Evolutionary conservation across 2,113 vertebrate genomes (phyloP), one percentile per base, ranked within the genome.

Genomic region (Leptodactylus fuscus): DNA sequence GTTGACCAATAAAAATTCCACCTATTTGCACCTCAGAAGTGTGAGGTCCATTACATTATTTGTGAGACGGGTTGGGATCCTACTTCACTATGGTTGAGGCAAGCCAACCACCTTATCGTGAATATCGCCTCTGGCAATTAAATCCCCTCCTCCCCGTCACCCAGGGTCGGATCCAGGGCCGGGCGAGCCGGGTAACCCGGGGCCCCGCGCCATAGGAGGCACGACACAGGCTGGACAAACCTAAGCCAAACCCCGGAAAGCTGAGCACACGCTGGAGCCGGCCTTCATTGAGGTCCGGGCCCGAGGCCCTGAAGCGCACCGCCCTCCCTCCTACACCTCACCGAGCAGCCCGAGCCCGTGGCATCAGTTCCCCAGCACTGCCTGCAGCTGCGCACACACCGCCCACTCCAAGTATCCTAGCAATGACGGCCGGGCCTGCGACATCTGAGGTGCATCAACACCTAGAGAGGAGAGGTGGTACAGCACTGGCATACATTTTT

Each of bases 341-440:
- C 46, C 29, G 27, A 82, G 81, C 70, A 78, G 44, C 81, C 81
- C 60, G 38, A 78, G 62, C 41, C 88, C 77, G 41, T 69, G 75
- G 83, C 81, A 53, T 34, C 88, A 4, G 60, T 77, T 74, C 86
- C 79, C 22, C 22, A 77, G 85, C 74, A 27, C 62, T 73, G 70
- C 58, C 78, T 44, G 29, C 18, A 73, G 81, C 70, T 75, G 70
- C 70, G 48, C 81, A 83, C 70, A 75, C 81, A 84, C 89, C 88
- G 86, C 87, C 81, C 87, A 71, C 86, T 87, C 88, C 87, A 69
- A 67, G 88, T 90, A 77, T 60, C 90, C 49, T 89, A 81, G 90
- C 89, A 89, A 89, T 89, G 46, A 83, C 79, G 62, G 88, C 49
- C 78, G 1, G 83, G 81, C 88, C 87, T 78, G 74, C 3, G 16